Percentiles rank a stretch among this genome's conserved stretches.
Evolutionary conservation across 1,140 invertebrate genomes (phyloP).

Genomic region (Eumeta japonica): DNA sequence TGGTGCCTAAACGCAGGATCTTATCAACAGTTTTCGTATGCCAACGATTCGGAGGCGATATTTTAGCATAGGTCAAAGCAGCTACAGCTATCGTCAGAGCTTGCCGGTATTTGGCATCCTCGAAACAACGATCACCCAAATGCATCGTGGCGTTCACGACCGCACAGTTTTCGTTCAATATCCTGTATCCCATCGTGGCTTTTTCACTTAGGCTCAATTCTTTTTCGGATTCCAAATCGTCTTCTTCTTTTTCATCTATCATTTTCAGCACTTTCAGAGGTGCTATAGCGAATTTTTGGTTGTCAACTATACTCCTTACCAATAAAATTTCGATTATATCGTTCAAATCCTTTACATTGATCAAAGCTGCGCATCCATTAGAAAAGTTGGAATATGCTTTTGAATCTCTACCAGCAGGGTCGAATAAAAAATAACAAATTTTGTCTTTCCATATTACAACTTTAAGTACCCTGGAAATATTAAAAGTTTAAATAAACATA

Average conservation of each 20-base stretch:
- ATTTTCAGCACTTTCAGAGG: constrained; percentile 50
- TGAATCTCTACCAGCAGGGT: constrained; percentile 49
- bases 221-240: constrained; percentile 49
- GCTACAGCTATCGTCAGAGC: constrained; percentile 50
- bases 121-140: constrained; percentile 56
- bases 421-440: constrained; percentile 57
- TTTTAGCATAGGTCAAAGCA: constrained; percentile 57
- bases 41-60: constrained; percentile 58
- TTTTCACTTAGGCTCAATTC: constrained; percentile 45
- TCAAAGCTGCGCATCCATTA: constrained; percentile 48
- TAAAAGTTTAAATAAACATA: background rate
- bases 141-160: constrained; percentile 57
- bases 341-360: constrained; percentile 50
- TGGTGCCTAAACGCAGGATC: constrained; percentile 55
- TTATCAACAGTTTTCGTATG: constrained; percentile 57
- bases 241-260: constrained; percentile 39
- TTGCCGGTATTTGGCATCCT: constrained; percentile 54
- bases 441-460: constrained; percentile 57
- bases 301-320: constrained; percentile 47
- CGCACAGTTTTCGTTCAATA: constrained; percentile 54
- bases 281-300: constrained; percentile 54
- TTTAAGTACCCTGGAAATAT: constrained; percentile 38
- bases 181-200: constrained; percentile 52
- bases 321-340: constrained; percentile 52
- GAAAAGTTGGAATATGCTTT: constrained; percentile 40